phyloP scores from a whole-genome alignment of 2,113 vertebrate genomes.

The Mungos mungo region DNA sequence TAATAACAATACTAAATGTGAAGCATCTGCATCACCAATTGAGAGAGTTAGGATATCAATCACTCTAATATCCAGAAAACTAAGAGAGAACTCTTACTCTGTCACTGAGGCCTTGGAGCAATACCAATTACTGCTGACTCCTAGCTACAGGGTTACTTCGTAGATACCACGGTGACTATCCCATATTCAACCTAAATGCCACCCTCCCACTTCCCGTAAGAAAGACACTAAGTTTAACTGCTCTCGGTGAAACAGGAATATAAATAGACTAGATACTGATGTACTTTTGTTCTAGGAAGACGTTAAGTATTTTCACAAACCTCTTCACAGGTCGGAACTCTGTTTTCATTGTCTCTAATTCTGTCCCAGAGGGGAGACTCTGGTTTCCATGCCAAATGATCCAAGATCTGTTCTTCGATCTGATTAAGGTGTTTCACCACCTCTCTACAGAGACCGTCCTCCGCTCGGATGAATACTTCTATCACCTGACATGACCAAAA shows the following conservation, averaged over 20 bases:
- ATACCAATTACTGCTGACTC: neutral
- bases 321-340: constrained; percentile 92
- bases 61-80: neutral
- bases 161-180: neutral
- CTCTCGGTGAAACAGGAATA: neutral
- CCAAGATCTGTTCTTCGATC: constrained; percentile 95
- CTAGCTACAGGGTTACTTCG: neutral
- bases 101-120: neutral
- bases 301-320: constrained; percentile 70
- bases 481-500: constrained; percentile 87
- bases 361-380: constrained; percentile 93
- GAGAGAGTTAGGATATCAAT: neutral
- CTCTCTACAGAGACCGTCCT: constrained; percentile 94
- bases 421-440: constrained; percentile 96
- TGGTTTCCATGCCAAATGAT: constrained; percentile 92
- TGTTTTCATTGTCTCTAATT: constrained; percentile 89
- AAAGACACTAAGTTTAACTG: neutral
- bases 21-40: neutral
- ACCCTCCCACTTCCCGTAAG: neutral
- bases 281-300: neutral
- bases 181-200: neutral
- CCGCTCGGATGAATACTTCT: constrained; percentile 93
- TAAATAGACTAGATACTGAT: neutral
- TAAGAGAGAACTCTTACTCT: neutral
- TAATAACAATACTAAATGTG: neutral